Percentiles rank a stretch among this genome's conserved stretches.
These are phyloP conservation scores for Poeciliopsis occidentalis DNA, from an alignment of 2,113 vertebrate genomes.

Conservation along the genomic window DNA sequence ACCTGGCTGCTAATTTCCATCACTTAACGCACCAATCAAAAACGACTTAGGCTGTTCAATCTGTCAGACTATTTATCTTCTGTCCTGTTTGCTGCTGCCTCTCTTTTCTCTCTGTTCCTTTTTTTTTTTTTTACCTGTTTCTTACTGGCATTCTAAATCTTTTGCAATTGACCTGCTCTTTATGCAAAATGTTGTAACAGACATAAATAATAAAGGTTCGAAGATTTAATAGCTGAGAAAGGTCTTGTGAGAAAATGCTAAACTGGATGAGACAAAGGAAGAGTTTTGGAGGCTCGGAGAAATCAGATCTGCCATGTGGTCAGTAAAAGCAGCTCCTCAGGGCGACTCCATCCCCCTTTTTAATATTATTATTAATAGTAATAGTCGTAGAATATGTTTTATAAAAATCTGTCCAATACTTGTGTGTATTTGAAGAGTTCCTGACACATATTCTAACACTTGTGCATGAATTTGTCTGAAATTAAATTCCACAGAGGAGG, in stretches of 20 bases:
- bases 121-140: not conserved
- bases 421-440: not conserved
- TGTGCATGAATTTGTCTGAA: not conserved
- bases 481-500: not conserved
- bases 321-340: slow-evolving; percentile 7
- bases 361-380: slow-evolving; percentile 4
- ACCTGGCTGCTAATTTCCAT: slow-evolving; percentile 61
- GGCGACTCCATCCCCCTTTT: not conserved
- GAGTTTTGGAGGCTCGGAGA: slow-evolving; percentile 13
- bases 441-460: not conserved
- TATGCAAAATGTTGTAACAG: not conserved
- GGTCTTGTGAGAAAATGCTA: slow-evolving; percentile 17
- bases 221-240: not conserved
- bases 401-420: too few species aligned
- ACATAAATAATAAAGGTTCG: not conserved
- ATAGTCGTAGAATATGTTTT: not conserved
- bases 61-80: slow-evolving; percentile 29
- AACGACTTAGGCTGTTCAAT: slow-evolving; percentile 59
- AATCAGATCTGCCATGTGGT: slow-evolving; percentile 32
- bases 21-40: slow-evolving; percentile 66
- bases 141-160: not conserved
- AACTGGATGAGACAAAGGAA: not conserved
- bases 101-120: not conserved
- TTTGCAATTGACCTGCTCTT: not conserved
- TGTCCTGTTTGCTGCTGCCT: not conserved